Percentiles rank a stretch among this genome's conserved stretches.
Conservation (phyloP, 2,797 vertebrate species). For the Ctenopoma kingsleyae region DNA sequence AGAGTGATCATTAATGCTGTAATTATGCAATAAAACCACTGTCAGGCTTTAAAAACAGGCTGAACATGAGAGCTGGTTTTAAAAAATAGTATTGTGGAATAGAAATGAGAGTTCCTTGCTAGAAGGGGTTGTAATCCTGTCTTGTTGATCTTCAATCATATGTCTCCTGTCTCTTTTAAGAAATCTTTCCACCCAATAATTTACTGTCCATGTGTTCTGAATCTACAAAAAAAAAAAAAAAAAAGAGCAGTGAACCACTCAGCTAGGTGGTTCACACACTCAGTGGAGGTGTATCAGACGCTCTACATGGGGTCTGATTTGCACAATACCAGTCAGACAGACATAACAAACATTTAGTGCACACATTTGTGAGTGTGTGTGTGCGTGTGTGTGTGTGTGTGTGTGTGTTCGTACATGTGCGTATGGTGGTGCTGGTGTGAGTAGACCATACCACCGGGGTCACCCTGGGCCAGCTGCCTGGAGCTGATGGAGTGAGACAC, state of each 20-base stretch:
- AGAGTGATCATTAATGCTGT: conserved; percentile 35
- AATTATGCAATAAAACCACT: conserved; percentile 29
- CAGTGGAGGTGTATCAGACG: conserved; percentile 49
- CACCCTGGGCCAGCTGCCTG: conserved; percentile 60
- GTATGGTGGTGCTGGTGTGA: conserved; percentile 11
- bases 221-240: conserved; percentile 25
- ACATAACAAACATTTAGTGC: conserved; percentile 49
- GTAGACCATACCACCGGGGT: conserved; percentile 48
- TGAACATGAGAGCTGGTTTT: background rate
- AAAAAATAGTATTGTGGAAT: conserved; percentile 19
- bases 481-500: conserved; percentile 67
- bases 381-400: conserved; percentile 15
- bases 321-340: conserved; percentile 48
- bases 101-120: conserved; percentile 9
- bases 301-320: conserved; percentile 40
- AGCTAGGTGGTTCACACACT: conserved; percentile 37
- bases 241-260: conserved; percentile 9
- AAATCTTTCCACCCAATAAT: conserved; percentile 43
- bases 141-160: conserved; percentile 38
- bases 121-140: conserved; percentile 28
- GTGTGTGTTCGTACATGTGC: conserved; percentile 1
- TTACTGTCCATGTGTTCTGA: conserved; percentile 36
- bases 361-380: conserved; percentile 4
- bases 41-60: conserved; percentile 12
- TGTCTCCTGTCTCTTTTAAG: conserved; percentile 21